Conservation (phyloP, 2,113 vertebrate species). For the Formicarius rufipectus region DNA sequence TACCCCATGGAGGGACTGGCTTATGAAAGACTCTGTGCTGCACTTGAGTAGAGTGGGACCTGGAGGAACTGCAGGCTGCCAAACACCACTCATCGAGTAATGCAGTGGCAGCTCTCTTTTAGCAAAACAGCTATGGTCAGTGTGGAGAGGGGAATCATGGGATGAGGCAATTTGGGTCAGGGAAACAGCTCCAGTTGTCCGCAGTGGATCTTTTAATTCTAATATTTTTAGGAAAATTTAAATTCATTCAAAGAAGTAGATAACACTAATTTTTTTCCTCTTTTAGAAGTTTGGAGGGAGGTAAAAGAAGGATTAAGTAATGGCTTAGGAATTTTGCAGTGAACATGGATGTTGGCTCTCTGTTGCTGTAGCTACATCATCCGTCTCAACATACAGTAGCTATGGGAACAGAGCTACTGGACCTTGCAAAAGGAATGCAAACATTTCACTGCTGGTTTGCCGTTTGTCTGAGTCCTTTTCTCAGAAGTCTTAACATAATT, state of each 20-base stretch:
- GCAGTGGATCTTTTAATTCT: neutral
- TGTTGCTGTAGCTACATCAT: conserved; percentile 45
- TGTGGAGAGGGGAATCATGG: neutral
- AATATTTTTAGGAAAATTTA: neutral
- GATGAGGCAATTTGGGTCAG: neutral
- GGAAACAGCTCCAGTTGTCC: neutral
- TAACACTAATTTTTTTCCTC: neutral
- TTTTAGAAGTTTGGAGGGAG: conserved; percentile 1
- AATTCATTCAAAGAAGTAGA: neutral
- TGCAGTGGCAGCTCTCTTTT: neutral
- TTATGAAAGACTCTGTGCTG: neutral
- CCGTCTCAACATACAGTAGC: conserved; percentile 48
- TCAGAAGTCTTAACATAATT: conserved; percentile 7
- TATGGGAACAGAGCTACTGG: conserved; percentile 52
- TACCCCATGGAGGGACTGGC: neutral
- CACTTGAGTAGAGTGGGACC: neutral
- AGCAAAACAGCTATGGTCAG: neutral
- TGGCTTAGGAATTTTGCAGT: neutral
- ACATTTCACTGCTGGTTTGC: conserved; percentile 17
- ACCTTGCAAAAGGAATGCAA: conserved; percentile 43
- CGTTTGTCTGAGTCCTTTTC: conserved; percentile 36
- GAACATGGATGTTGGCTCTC: conserved; percentile 22
- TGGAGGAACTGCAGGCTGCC: neutral
- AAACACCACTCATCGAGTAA: neutral
- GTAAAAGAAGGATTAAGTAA: conserved; percentile 14